Evolutionary conservation across 2,888 invertebrate genomes (phyloP), one percentile per base, ranked within the genome.

Genomic region (Branchipolynoe longqiensis): DNA sequence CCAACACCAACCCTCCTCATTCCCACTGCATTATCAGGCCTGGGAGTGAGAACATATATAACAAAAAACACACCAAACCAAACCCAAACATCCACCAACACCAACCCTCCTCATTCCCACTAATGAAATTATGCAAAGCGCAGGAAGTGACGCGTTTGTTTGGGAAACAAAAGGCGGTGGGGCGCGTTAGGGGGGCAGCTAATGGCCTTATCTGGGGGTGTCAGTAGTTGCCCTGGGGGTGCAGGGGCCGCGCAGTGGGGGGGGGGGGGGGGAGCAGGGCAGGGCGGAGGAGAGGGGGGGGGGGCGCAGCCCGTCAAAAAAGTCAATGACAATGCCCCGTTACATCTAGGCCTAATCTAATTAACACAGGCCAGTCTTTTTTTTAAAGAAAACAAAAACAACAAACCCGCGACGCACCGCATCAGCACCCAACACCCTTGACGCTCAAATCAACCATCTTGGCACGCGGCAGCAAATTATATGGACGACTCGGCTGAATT

Each of bases 91-190:
- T n/a, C n/a, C n/a, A n/a, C n/a, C n/a, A n/a, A n/a, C n/a, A n/a
- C n/a, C n/a, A n/a, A n/a, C n/a, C 48, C 62, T 36, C 69, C 33
- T 38, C n/a, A 69, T 69, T 69, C 3, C 38, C 69, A 36, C 36
- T 69, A 69, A 69, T 69, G 36, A 69, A 69, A 69, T 69, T 69
- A 69, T 69, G 69, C n/a, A 69, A 69, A 38, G 69, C 38, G 69
- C 69, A 69, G 38, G 38, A 69, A 25, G 69, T 38, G 69, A 12
- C 38, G 36, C 36, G 69, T 69, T 69, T 69, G 69, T 69, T 36
- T 33, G 18, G 33, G 38, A 69, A 33, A 69, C 69, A 69, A 69
- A 69, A 69, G 69, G 38, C 38, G 69, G 0, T 14, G 69, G 69
- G 69, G 69, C 38, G 69, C 12, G 33, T 58, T 69, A 0, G 69